phyloP scores from a whole-genome alignment of 2,888 invertebrate species.

The Drosophila koepferae region DNA sequence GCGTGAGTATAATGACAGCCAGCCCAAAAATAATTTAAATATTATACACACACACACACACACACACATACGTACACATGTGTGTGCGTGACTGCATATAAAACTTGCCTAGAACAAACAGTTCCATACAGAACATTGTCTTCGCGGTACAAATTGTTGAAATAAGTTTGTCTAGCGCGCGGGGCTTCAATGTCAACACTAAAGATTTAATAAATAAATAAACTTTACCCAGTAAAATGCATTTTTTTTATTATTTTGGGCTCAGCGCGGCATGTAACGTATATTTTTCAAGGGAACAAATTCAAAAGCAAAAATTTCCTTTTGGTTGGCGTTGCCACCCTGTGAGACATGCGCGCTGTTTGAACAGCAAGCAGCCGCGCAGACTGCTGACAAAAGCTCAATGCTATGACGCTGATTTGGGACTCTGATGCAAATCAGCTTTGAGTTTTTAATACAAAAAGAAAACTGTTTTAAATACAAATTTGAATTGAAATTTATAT shows the following conservation, averaged over 20 bases:
- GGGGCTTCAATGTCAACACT: constrained; percentile 21
- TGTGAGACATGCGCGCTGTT: not conserved
- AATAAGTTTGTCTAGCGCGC: constrained; percentile 19
- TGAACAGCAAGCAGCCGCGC: not conserved
- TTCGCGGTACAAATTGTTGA: constrained; percentile 38
- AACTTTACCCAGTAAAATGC: constrained; percentile 38
- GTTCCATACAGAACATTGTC: constrained; percentile 2
- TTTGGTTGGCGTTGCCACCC: constrained; percentile 25
- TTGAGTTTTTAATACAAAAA: not conserved
- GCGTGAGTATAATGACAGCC: constrained; percentile 45
- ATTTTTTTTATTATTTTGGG: not conserved
- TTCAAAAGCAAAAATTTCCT: not conserved
- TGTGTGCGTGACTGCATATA: constrained; percentile 10
- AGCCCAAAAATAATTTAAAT: constrained; percentile 22
- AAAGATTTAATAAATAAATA: constrained; percentile 36
- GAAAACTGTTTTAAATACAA: not conserved
- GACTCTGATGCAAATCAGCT: constrained; percentile 7
- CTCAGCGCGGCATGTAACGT: not conserved
- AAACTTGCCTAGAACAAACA: constrained; percentile 15
- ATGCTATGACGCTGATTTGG: not conserved
- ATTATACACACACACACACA: constrained; percentile 5
- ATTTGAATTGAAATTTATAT: not conserved
- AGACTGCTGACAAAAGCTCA: constrained; percentile 4
- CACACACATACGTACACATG: not conserved
- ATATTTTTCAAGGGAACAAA: not conserved